A percentile compares a stretch with the other conserved stretches of the same genome.
Evolutionary conservation across 2,113 vertebrate genomes (phyloP).

Genomic region (Neolamprologus hecqui): DNA sequence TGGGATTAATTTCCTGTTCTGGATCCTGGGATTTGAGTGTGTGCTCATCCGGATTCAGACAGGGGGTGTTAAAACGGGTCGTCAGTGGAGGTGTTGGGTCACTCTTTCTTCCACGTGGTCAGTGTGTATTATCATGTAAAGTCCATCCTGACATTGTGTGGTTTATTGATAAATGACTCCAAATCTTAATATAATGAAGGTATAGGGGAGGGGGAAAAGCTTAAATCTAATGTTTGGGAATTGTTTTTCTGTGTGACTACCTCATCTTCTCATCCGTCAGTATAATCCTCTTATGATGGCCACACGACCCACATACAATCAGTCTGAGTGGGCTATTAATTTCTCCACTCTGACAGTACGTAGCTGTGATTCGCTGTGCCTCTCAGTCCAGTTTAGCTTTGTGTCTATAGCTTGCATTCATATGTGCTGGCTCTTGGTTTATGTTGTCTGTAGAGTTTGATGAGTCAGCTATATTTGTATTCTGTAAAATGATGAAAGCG

Average conservation of each 20-base stretch:
- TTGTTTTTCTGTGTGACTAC: not conserved
- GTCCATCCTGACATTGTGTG: not conserved
- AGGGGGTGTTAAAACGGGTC: not conserved
- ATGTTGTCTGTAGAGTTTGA: not conserved
- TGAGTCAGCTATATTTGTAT: not conserved
- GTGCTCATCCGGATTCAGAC: slow-evolving; percentile 28
- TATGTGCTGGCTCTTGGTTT: not conserved
- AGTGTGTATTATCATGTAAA: not conserved
- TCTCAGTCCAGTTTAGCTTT: not conserved
- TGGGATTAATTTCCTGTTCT: slow-evolving; percentile 32
- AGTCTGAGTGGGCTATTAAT: slow-evolving; percentile 12
- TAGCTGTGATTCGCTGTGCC: not conserved
- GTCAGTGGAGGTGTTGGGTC: not conserved
- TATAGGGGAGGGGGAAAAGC: not conserved
- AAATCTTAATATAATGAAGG: not conserved
- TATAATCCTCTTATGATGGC: slow-evolving; percentile 53
- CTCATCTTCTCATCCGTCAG: slow-evolving; percentile 3
- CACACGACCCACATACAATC: slow-evolving; percentile 25
- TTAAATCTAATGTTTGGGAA: not conserved
- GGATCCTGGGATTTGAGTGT: slow-evolving; percentile 49
- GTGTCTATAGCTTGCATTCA: not conserved
- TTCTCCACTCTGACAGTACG: not conserved
- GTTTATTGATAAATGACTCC: not conserved
- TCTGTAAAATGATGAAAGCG: not conserved
- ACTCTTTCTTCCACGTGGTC: not conserved